Evolutionary conservation across 2,888 invertebrate genomes (phyloP).

Genomic region (Girardia tigrina): DNA sequence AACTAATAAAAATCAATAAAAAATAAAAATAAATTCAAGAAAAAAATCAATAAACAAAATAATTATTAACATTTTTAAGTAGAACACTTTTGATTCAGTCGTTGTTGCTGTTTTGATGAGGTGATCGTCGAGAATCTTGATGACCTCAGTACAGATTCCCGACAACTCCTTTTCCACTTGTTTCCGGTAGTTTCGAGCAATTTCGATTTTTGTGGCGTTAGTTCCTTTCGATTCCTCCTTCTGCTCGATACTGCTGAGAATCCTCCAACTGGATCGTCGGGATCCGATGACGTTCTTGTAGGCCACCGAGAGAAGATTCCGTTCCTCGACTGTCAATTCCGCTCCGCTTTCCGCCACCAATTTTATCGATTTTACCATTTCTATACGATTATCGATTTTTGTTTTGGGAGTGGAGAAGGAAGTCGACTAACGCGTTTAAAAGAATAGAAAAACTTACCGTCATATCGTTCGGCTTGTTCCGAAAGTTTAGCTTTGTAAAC

Average conservation of each 20-base stretch:
- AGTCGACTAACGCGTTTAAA: neutral
- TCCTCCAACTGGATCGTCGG: conserved; percentile 88
- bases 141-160: conserved; percentile 87
- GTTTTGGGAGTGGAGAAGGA: no score
- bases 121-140: conserved; percentile 80
- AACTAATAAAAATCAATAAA: no score
- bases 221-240: conserved; percentile 70
- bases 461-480: conserved; percentile 35
- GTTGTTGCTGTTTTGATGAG: conserved; percentile 79
- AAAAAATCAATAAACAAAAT: no score
- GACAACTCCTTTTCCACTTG: conserved; percentile 89
- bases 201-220: conserved; percentile 71
- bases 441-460: conserved; percentile 8
- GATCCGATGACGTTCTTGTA: conserved; percentile 99
- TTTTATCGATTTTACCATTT: conserved; percentile 98
- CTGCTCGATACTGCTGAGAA: conserved; percentile 91
- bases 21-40: no score
- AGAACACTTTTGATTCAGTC: conserved; percentile 82
- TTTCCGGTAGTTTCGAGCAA: conserved; percentile 81
- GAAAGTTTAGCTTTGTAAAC: conserved; percentile 32
- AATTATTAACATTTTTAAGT: conserved; percentile 86
- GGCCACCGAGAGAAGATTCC: conserved; percentile 87
- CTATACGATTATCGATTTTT: no score
- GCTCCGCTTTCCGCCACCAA: conserved; percentile 66
- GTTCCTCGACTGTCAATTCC: conserved; percentile 87